These are phyloP conservation scores for Zoanthus gigantus DNA, from an alignment of 92 coral and sea anemone species.

Conservation along the genomic window DNA sequence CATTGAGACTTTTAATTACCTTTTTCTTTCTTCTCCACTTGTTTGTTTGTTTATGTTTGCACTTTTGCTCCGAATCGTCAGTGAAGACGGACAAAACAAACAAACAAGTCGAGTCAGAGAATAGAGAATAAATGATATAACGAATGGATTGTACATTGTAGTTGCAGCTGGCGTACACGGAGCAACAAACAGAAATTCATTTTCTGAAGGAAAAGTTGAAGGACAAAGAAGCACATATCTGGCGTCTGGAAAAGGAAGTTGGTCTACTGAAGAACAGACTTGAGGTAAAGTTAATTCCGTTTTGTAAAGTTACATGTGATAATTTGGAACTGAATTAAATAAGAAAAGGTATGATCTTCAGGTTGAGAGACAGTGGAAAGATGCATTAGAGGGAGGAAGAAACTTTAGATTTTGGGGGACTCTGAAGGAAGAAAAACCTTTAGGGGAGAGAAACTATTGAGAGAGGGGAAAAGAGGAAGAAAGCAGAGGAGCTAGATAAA, in stretches of 20 bases:
- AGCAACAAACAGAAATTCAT: constrained; percentile 77
- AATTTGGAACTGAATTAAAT: not conserved
- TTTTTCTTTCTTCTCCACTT: too few relatives aligned
- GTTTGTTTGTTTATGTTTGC: too few relatives aligned
- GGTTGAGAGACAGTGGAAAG: too few relatives aligned
- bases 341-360: too few relatives aligned
- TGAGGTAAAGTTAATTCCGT: not conserved
- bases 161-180: constrained; percentile 82
- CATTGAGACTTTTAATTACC: too few relatives aligned
- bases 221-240: constrained; percentile 75
- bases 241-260: constrained; percentile 74
- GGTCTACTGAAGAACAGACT: constrained; percentile 65
- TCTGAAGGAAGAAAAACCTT: not conserved
- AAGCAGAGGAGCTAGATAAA: not conserved
- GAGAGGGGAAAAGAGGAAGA: not conserved
- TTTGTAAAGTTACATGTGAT: too few relatives aligned
- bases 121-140: too few relatives aligned
- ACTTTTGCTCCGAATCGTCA: too few relatives aligned
- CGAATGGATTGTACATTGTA: constrained; percentile 8
- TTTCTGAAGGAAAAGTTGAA: constrained; percentile 75
- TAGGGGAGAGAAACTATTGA: not conserved
- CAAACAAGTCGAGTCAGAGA: too few relatives aligned
- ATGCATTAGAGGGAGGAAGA: too few relatives aligned
- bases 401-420: not conserved
- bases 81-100: too few relatives aligned